Conservation (phyloP, 2,113 vertebrate genomes). For the Lophotis ruficrista region DNA sequence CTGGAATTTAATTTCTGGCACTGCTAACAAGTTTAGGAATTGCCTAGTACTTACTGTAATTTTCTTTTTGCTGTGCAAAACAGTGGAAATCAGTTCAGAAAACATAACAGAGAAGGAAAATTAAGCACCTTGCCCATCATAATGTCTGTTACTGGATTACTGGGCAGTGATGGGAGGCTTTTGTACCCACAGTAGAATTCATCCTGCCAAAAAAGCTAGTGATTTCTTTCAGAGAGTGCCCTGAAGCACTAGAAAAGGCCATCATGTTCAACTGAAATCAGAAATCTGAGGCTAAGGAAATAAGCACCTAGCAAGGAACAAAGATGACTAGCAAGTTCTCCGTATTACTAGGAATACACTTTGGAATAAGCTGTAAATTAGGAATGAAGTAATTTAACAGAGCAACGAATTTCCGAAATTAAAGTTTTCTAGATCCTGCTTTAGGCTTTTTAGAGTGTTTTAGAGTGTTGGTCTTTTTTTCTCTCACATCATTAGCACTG, state of each 20-base stretch:
- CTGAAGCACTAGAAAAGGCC: not conserved
- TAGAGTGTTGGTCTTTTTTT: not conserved
- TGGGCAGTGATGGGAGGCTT: not conserved
- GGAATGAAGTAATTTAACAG: not conserved
- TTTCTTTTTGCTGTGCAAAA: not conserved
- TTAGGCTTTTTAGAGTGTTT: not conserved
- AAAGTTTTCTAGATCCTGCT: too few relatives aligned
- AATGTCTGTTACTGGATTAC: not conserved
- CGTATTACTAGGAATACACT: not conserved
- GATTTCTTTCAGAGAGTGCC: not conserved
- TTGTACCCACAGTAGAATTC: not conserved
- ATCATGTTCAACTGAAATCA: not conserved
- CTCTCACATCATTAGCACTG: not conserved
- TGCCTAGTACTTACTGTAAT: not conserved
- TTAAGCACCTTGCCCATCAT: not conserved
- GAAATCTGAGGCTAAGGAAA: not conserved
- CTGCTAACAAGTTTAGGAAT: constrained; percentile 7
- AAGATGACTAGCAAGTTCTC: accelerated
- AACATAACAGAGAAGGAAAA: not conserved
- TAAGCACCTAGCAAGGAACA: not conserved
- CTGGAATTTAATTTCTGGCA: not conserved
- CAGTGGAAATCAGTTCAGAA: not conserved
- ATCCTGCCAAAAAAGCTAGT: not conserved
- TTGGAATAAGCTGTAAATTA: not conserved
- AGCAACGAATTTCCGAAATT: not conserved